Conservation (phyloP, 2,797 vertebrate species). For the Onychomys arenicola region DNA sequence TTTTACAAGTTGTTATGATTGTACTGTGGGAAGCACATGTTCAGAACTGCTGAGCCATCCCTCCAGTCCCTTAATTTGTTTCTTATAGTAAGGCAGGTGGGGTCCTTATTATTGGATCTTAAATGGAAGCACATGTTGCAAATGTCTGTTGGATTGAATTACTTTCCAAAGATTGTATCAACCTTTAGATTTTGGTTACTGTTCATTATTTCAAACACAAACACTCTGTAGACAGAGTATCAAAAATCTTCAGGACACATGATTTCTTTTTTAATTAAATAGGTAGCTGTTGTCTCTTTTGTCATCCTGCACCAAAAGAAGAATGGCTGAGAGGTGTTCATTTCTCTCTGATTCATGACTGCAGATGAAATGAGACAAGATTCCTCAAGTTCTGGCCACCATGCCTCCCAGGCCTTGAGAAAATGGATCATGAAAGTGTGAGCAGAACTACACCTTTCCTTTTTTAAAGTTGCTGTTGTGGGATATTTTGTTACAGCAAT, state of each 20-base stretch:
- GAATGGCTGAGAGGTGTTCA: not conserved
- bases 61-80: not conserved
- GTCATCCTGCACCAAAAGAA: not conserved
- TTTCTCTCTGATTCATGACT: not conserved
- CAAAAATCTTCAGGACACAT: not conserved
- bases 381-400: not conserved
- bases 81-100: not conserved
- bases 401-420: not conserved
- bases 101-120: not conserved
- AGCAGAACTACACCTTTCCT: not conserved
- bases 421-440: not conserved
- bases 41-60: not conserved
- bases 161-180: not conserved
- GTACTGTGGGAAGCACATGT: not conserved
- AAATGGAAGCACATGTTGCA: not conserved
- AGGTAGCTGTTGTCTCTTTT: not conserved
- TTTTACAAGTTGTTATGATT: not conserved
- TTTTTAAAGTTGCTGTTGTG: not conserved
- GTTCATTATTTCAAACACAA: not conserved
- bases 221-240: not conserved
- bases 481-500: not conserved
- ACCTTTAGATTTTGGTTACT: not conserved
- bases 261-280: not conserved
- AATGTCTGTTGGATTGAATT: not conserved
- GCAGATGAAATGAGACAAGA: not conserved